These are phyloP conservation scores for Paraescarpia echinospica DNA, from an alignment of 1,140 invertebrate genomes.

Conservation along the genomic window DNA sequence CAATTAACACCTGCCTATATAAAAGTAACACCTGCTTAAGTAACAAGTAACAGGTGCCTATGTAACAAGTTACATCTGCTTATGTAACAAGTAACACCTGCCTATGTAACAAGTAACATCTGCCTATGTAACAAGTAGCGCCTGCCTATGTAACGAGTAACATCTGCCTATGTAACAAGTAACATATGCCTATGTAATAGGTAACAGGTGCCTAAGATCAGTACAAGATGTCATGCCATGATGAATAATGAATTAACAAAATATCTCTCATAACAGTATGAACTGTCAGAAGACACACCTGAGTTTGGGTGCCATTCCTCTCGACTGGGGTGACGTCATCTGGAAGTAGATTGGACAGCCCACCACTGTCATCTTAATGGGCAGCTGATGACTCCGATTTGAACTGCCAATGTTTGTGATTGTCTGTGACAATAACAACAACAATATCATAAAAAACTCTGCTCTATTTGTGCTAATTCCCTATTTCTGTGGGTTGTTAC, in stretches of 20 bases:
- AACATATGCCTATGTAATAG: too few species aligned
- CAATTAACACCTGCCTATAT: too few species aligned
- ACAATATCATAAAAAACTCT: neutral
- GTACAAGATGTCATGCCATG: too few species aligned
- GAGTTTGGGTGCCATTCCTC: neutral
- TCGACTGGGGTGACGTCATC: constrained; percentile 17
- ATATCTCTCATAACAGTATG: too few species aligned
- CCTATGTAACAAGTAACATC: neutral
- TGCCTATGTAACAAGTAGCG: too few species aligned
- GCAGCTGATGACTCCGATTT: neutral
- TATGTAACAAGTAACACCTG: neutral
- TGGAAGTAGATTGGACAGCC: constrained; percentile 55
- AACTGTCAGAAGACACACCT: neutral
- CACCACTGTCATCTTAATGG: constrained; percentile 41
- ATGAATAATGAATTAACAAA: too few species aligned
- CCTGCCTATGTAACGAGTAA: too few species aligned
- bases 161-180: neutral
- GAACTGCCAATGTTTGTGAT: constrained; percentile 27
- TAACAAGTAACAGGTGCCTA: neutral
- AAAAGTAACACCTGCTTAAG: neutral
- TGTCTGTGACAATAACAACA: constrained; percentile 3
- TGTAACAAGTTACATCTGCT: too few species aligned
- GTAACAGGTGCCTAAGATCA: neutral
- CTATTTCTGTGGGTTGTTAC: too few species aligned
- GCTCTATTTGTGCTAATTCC: too few species aligned